phyloP scores from a whole-genome alignment of 2,888 invertebrate species.

The Allacma fusca region DNA sequence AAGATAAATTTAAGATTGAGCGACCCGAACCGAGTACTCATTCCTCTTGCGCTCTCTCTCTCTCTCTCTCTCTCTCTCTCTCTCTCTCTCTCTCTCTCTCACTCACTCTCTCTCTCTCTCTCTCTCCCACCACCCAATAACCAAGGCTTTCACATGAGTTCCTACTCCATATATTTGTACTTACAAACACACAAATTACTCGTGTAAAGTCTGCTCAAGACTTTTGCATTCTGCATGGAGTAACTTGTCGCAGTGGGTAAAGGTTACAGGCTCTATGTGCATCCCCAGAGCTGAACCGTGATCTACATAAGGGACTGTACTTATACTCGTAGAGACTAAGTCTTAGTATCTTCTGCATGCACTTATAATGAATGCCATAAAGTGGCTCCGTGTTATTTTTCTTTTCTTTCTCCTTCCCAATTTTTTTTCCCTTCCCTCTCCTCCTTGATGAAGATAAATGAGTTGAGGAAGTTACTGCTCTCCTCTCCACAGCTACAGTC shows the following conservation, averaged over 20 bases:
- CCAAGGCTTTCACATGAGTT: background rate
- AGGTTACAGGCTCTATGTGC: background rate
- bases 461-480: constrained; percentile 44
- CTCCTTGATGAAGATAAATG: constrained; percentile 44
- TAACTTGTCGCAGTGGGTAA: background rate
- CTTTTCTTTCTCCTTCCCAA: constrained; percentile 6
- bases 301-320: no score
- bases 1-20: constrained; percentile 41
- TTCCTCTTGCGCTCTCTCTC: constrained; percentile 6
- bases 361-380: constrained; percentile 31
- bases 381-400: constrained; percentile 41
- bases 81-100: constrained; percentile 14
- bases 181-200: constrained; percentile 31
- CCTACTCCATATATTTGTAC: constrained; percentile 4
- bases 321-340: no score
- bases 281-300: no score
- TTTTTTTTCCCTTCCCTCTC: background rate
- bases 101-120: constrained; percentile 17
- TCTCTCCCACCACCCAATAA: constrained; percentile 9
- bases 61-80: constrained; percentile 14
- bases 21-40: background rate
- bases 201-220: constrained; percentile 20
- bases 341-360: no score
- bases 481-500: constrained; percentile 28
- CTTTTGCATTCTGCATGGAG: constrained; percentile 16